Conservation (phyloP, 2,888 invertebrate species). For the Chrysotoxum bicinctum region DNA sequence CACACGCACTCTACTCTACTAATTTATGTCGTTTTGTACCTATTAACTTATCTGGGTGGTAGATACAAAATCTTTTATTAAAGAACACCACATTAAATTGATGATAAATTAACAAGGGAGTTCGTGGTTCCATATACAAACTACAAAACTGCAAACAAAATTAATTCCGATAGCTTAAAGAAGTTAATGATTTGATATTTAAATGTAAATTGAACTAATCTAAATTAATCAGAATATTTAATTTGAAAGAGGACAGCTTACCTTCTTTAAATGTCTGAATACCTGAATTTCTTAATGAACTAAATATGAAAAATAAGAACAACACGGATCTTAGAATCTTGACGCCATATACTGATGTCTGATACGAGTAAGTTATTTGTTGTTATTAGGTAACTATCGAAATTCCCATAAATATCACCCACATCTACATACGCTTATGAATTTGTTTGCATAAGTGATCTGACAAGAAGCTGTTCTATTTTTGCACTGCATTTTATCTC, state of each 20-base stretch:
- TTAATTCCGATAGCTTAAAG: neutral
- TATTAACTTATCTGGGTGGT: too few relatives aligned
- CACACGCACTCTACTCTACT: too few relatives aligned
- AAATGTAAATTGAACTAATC: conserved; percentile 3
- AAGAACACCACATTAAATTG: neutral
- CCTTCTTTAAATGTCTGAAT: neutral
- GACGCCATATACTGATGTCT: conserved; percentile 9
- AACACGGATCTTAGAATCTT: conserved; percentile 25
- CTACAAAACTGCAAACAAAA: neutral
- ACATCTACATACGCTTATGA: too few relatives aligned
- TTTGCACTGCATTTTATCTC: too few relatives aligned
- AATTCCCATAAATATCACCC: neutral
- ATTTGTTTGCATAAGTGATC: too few relatives aligned
- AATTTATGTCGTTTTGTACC: too few relatives aligned
- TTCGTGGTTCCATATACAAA: neutral
- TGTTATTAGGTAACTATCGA: neutral
- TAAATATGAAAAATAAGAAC: neutral
- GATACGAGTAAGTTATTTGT: neutral
- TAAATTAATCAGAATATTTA: conserved; percentile 10
- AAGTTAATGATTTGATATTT: neutral
- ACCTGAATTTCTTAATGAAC: neutral
- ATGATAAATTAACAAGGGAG: neutral
- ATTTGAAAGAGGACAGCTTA: neutral
- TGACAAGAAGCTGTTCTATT: too few relatives aligned
- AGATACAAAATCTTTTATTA: too few relatives aligned